Evolutionary conservation across 2,113 vertebrate genomes (phyloP).

Genomic region (Osmerus eperlanus): DNA sequence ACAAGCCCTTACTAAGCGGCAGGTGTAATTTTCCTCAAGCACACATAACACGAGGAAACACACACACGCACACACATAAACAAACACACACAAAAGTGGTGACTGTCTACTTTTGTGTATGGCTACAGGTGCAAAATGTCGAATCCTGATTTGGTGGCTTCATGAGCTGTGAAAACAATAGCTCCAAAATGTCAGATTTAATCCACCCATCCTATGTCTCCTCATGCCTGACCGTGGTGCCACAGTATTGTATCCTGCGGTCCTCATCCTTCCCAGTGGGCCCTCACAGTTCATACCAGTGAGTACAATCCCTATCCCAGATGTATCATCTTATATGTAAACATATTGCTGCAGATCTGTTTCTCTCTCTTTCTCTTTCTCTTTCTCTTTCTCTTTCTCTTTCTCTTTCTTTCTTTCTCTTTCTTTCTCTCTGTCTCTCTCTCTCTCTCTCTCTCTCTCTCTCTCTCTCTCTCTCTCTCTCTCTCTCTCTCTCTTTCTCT

Average conservation of each 20-base stretch:
- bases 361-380: no score
- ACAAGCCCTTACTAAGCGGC: not conserved
- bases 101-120: not conserved
- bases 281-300: not conserved
- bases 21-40: not conserved
- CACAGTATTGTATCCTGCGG: not conserved
- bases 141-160: slow-evolving; percentile 45
- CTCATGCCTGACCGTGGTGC: slow-evolving; percentile 42
- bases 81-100: not conserved
- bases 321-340: not conserved
- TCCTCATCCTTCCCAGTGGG: not conserved
- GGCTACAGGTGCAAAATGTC: slow-evolving; percentile 52
- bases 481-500: no score
- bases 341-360: not conserved
- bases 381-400: no score
- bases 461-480: no score
- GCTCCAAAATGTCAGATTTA: slow-evolving; percentile 52
- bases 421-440: no score
- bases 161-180: slow-evolving; percentile 60
- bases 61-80: not conserved
- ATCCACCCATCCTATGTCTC: slow-evolving; percentile 44
- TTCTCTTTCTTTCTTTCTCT: no score
- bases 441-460: no score
- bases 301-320: not conserved
- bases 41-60: not conserved